Evolutionary conservation across 2,113 vertebrate species (phyloP).

Genomic region (Dasyurus viverrinus): DNA sequence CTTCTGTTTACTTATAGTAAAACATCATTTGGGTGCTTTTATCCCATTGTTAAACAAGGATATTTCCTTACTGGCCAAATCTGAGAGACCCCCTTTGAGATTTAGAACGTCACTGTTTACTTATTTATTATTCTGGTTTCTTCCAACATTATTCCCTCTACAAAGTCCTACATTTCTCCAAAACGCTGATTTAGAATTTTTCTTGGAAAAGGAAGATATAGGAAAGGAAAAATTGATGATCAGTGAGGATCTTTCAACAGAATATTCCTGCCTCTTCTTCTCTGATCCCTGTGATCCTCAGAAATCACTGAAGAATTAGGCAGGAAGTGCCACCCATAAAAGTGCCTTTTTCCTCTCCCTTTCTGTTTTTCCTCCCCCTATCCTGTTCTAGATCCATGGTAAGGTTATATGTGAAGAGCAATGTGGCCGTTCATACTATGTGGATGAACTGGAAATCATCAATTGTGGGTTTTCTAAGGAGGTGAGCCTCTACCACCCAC

Average conservation of each 20-base stretch:
- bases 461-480: background rate
- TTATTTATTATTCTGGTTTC: background rate
- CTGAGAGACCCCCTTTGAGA: background rate
- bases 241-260: background rate
- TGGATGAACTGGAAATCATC: background rate
- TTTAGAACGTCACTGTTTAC: background rate
- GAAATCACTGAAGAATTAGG: background rate
- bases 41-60: background rate
- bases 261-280: background rate
- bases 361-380: too few relatives aligned
- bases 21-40: background rate
- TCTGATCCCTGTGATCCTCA: background rate
- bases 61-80: background rate
- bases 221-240: background rate
- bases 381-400: background rate
- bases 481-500: background rate
- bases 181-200: background rate
- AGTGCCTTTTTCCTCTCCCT: background rate
- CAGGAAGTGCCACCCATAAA: background rate
- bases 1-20: background rate
- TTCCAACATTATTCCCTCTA: background rate
- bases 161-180: background rate
- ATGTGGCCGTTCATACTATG: background rate
- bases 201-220: background rate
- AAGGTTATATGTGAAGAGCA: background rate